phyloP scores from a whole-genome alignment of 2,113 vertebrate genomes.

The Erinaceus europaeus region DNA sequence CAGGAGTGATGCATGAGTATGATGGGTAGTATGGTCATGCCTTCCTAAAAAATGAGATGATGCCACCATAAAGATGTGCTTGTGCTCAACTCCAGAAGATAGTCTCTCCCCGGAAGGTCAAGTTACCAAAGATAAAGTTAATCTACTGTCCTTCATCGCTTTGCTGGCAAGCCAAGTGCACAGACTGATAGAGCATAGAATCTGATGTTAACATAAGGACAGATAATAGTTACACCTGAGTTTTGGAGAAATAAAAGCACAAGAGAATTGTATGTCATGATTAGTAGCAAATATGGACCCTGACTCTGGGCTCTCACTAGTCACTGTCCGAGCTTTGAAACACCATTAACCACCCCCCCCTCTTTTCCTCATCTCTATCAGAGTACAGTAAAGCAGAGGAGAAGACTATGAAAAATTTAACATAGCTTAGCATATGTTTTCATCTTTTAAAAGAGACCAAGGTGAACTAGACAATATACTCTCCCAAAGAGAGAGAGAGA shows the following conservation, averaged over 20 bases:
- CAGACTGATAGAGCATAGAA: constrained; percentile 78
- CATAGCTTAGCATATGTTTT: constrained; percentile 86
- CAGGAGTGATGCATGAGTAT: constrained; percentile 70
- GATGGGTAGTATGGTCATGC: constrained; percentile 76
- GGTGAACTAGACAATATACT: constrained; percentile 63
- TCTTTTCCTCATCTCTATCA: constrained; percentile 75
- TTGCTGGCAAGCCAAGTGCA: constrained; percentile 81
- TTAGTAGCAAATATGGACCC: constrained; percentile 78
- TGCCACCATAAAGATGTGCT: constrained; percentile 82
- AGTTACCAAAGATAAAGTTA: constrained; percentile 84
- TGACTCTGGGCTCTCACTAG: constrained; percentile 57
- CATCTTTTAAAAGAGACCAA: constrained; percentile 81
- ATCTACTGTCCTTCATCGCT: constrained; percentile 80
- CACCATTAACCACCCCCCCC: constrained; percentile 68
- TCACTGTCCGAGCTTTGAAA: constrained; percentile 67
- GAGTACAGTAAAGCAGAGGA: constrained; percentile 80
- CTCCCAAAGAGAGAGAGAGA: constrained; percentile 34
- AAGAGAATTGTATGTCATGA: constrained; percentile 80
- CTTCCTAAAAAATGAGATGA: constrained; percentile 85
- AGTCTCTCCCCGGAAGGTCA: constrained; percentile 79
- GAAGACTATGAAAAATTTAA: constrained; percentile 82
- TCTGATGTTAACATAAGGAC: constrained; percentile 83
- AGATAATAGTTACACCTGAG: constrained; percentile 89
- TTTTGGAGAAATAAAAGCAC: constrained; percentile 82
- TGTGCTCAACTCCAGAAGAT: constrained; percentile 80